Evolutionary conservation across 1,140 invertebrate species (phyloP), one percentile per base, ranked within the genome.

Genomic region (Globodera ellingtonae): DNA sequence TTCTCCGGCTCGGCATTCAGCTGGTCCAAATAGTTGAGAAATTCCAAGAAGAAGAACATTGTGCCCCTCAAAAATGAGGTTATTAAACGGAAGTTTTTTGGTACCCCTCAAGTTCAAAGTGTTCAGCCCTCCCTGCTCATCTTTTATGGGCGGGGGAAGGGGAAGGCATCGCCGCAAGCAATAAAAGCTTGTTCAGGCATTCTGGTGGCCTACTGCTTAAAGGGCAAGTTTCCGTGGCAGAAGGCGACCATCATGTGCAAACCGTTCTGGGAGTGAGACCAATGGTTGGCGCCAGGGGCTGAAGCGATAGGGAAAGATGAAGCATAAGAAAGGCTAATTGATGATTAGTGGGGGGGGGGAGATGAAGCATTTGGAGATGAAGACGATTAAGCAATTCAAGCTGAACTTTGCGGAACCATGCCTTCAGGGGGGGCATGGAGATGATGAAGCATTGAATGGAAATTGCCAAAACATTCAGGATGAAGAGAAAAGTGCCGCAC

Each of bases 211-310:
- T 89, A 88, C 73, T 84, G 84, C 67, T 70, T 89, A 15, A 85
- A 84, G 78, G 87, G 87, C n/a, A 77, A 81, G 7, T 85, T 84
- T 78, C 87, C 87, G 48, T 88, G 87, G 87, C 87, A 87, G 70
- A 89, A 89, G 62, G 87, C 87, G 4, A 83, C 86, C 7, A 88
- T 88, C 62, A 88, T 88, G 84, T 89, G 86, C 82, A 89, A 89
- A 78, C 84, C 83, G 21, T 88, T 86, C 70, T 88, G 85, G 83
- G 87, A 88, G 48, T 88, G 87, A 87, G 86, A 89, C 24, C 86
- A 88, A 69, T 88, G 87, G 85, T 79, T 82, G 67, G 65, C 59
- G 2, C 35, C 35, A 35, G 35, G 18, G 56, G 18, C 1, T 3
- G 3, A 18, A 59, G 56, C 10, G 15, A 15, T 59, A 6, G n/a